These are phyloP conservation scores for Tholera decimalis DNA, from an alignment of 2,888 invertebrate genomes.

Conservation along the genomic window DNA sequence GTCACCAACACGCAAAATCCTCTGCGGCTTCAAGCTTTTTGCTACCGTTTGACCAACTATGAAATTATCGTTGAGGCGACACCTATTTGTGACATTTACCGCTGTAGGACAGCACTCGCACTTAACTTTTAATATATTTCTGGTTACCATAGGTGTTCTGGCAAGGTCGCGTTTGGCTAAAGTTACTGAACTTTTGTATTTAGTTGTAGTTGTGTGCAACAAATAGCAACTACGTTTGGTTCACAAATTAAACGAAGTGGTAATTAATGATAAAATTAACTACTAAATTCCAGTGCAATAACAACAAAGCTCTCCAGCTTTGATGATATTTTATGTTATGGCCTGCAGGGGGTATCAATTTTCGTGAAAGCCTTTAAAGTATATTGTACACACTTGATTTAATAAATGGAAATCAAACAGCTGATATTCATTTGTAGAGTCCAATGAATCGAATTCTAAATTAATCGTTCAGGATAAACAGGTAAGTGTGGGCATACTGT, in stretches of 20 bases:
- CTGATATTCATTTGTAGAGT: no score
- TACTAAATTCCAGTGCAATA: slow-evolving; percentile 2
- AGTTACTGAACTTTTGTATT: not conserved
- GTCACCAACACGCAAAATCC: no score
- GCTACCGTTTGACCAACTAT: not conserved
- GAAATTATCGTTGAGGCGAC: not conserved
- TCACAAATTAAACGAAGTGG: slow-evolving; percentile 2
- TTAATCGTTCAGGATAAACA: no score
- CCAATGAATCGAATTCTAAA: no score
- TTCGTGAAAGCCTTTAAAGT: slow-evolving; percentile 38
- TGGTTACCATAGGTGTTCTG: not conserved
- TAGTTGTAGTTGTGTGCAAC: not conserved
- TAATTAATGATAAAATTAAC: slow-evolving; percentile 1
- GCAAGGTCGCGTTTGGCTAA: not conserved
- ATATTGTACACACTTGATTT: slow-evolving; percentile 6
- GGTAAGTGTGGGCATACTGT: no score
- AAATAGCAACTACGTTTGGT: not conserved
- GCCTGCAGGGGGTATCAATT: slow-evolving; percentile 15
- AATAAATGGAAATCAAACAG: slow-evolving; percentile 1
- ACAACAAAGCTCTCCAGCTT: no score
- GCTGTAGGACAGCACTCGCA: not conserved
- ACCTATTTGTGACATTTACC: not conserved
- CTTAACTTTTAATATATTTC: not conserved
- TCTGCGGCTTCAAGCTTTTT: not conserved
- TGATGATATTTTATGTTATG: no score